A percentile compares a stretch with the other conserved stretches of the same genome.
These are phyloP conservation scores for Mesaphorura yosii DNA, from an alignment of 1,140 invertebrate genomes.

Conservation along the genomic window DNA sequence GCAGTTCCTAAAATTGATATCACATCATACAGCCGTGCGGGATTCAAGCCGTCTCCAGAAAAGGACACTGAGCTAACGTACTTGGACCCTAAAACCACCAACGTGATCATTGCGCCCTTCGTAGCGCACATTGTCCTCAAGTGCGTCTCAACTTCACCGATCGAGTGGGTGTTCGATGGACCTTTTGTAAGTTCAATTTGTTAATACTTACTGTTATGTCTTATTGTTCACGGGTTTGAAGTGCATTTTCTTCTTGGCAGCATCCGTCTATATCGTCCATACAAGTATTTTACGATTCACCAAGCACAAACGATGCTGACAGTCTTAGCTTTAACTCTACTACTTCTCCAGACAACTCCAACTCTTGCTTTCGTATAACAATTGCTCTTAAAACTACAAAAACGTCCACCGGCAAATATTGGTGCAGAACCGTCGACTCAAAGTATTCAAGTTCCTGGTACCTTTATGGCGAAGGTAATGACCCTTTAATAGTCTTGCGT, in stretches of 20 bases:
- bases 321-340: background rate
- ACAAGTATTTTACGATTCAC: background rate
- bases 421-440: background rate
- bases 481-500: background rate
- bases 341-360: background rate
- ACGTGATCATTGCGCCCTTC: background rate
- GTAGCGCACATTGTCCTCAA: background rate
- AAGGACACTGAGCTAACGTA: background rate
- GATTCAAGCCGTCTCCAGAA: background rate
- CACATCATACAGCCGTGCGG: background rate
- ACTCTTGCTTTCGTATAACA: background rate
- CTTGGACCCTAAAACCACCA: background rate
- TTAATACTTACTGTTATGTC: background rate
- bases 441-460: background rate
- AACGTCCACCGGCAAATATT: background rate
- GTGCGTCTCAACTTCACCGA: background rate
- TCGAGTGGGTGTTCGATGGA: slow-evolving; percentile 7
- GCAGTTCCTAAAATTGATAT: background rate
- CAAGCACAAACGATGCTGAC: background rate
- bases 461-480: slow-evolving; percentile 7
- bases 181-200: slow-evolving; percentile 1
- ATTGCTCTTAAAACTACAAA: background rate
- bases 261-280: background rate
- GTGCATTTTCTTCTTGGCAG: background rate
- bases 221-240: background rate